A percentile compares a stretch with the other conserved stretches of the same genome.
Conservation (phyloP, 2,113 vertebrate genomes). For the Atherinomorus stipes region DNA sequence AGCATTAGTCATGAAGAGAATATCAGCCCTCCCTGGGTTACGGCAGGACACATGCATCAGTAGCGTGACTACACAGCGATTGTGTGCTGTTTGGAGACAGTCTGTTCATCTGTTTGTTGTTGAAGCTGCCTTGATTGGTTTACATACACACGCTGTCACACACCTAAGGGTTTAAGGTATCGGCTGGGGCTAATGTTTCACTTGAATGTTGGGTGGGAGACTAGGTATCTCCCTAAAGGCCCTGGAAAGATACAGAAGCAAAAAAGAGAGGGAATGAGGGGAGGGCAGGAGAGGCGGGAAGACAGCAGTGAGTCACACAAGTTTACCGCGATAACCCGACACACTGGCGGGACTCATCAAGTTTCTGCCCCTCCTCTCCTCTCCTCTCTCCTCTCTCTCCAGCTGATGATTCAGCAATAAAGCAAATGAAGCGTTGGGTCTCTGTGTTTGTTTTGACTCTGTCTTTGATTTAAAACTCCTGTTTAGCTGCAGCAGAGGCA, state of each 20-base stretch:
- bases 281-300: slow-evolving; percentile 52
- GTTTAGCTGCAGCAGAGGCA: slow-evolving; percentile 30
- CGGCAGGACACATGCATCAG: slow-evolving; percentile 61
- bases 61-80: slow-evolving; percentile 64
- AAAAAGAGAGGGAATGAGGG: slow-evolving; percentile 22
- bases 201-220: slow-evolving; percentile 45
- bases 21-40: slow-evolving; percentile 65
- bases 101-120: slow-evolving; percentile 56
- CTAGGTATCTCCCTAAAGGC: slow-evolving; percentile 51
- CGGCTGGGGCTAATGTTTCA: slow-evolving; percentile 81
- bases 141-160: slow-evolving; percentile 43
- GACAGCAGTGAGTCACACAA: slow-evolving; percentile 19
- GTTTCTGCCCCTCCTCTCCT: slow-evolving; percentile 36
- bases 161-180: slow-evolving; percentile 65
- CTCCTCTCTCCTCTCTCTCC: slow-evolving; percentile 17
- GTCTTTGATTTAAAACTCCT: slow-evolving; percentile 32
- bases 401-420: slow-evolving; percentile 67
- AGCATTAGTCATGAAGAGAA: slow-evolving; percentile 64
- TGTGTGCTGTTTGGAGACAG: slow-evolving; percentile 38
- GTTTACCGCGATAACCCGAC: slow-evolving; percentile 68
- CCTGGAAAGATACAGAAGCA: background rate
- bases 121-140: slow-evolving; percentile 58
- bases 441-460: slow-evolving; percentile 51
- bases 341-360: slow-evolving; percentile 68
- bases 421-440: slow-evolving; percentile 43